These are phyloP conservation scores for Myotis lucifugus DNA, from an alignment of 2,113 vertebrate species.

Conservation along the genomic window DNA sequence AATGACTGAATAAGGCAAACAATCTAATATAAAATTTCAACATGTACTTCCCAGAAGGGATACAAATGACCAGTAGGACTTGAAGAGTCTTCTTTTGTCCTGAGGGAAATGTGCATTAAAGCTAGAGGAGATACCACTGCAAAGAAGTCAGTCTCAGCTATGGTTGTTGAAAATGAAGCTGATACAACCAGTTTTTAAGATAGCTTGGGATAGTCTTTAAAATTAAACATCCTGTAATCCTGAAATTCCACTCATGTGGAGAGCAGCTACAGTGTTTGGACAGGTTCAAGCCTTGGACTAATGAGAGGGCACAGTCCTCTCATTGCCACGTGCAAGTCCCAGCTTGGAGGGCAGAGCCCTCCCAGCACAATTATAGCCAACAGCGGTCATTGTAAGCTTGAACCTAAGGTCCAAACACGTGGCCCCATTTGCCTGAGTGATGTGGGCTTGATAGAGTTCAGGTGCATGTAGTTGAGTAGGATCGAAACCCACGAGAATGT, in stretches of 20 bases:
- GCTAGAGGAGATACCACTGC: not conserved
- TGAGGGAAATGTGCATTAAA: not conserved
- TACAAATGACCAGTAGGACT: not conserved
- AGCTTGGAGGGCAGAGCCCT: no score
- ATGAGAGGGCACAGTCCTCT: no score
- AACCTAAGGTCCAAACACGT: no score
- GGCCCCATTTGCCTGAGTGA: no score
- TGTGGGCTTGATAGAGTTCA: no score
- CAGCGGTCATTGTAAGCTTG: no score
- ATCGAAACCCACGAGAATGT: no score
- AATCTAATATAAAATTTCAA: not conserved
- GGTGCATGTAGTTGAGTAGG: no score
- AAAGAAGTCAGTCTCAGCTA: not conserved
- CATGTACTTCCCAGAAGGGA: not conserved
- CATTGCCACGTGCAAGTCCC: no score
- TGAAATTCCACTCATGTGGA: not conserved
- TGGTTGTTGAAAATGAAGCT: not conserved
- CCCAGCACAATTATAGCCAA: no score
- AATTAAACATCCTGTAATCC: not conserved
- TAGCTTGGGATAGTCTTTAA: not conserved
- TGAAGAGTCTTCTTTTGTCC: not conserved
- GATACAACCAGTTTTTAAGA: not conserved
- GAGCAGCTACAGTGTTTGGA: no score
- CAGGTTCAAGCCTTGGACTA: no score
- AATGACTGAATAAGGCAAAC: not conserved